Percentiles rank a stretch among this genome's conserved stretches.
phyloP scores from a whole-genome alignment of 1,140 invertebrate genomes.

The Cotesia vestalis region DNA sequence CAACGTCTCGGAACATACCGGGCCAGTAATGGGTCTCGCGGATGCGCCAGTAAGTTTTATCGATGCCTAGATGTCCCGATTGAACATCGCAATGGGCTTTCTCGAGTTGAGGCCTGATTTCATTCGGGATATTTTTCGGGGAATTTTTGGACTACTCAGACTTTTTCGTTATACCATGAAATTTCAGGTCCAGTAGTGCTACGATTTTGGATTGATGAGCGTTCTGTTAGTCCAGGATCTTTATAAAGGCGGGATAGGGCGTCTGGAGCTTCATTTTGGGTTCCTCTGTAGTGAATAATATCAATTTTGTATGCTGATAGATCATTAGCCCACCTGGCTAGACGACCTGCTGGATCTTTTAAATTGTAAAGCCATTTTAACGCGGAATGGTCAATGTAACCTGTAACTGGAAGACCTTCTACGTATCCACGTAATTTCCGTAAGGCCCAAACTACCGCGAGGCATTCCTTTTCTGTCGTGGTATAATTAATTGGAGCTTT shows the following conservation, averaged over 20 bases:
- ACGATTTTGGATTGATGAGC: no score
- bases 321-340: neutral
- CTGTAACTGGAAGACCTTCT: neutral
- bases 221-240: no score
- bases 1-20: no score
- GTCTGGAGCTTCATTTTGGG: neutral
- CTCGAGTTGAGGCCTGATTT: neutral
- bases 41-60: neutral
- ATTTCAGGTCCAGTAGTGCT: no score
- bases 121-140: no score
- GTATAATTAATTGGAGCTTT: no score
- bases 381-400: neutral
- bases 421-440: neutral
- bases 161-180: no score
- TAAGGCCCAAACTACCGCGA: no score
- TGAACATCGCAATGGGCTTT: neutral
- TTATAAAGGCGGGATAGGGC: neutral
- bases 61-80: neutral
- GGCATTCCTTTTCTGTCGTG: no score
- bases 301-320: neutral
- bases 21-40: no score
- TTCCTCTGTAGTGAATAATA: neutral
- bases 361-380: neutral
- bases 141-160: no score
- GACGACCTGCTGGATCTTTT: neutral